Evolutionary conservation across 2,797 vertebrate genomes (phyloP), one percentile per base, ranked within the genome.

Genomic region (Lates japonicus): DNA sequence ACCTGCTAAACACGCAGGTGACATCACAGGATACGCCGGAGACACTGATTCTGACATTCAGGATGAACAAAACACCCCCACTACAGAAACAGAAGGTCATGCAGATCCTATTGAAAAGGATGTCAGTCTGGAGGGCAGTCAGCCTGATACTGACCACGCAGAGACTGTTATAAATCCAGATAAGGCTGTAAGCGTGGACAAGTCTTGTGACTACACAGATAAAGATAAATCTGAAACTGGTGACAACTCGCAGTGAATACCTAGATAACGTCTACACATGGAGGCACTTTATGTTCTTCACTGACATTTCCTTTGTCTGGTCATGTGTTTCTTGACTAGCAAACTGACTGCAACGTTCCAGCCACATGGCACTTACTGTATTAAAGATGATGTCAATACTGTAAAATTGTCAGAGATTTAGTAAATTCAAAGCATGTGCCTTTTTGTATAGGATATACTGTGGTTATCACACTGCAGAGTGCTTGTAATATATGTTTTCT

Each of bases 401-500:
- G 49, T 86, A 76, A 62, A 68, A 42, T 42, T 62, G 59, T 51
- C 19, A 67, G 51, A 87, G 49, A 77, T 57, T 42, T 29, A 63
- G 48, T 76, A 1, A 41, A n/a, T 73, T 70, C 25, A 76, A 78
- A 87, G 77, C 76, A 88, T 78, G 85, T 84, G 76, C 70, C 67
- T 89, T 85, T 83, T 83, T 20, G 12, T 81, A 58, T 77, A 41
- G 70, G 70, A 74, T 79, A 58, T 76, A 46, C 31, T 77, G 51
- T 44, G 66, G 20, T 69, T 58, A 62, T 73, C 41, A 75, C 61
- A 69, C 37, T 64, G 33, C 57, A 74, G 19, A 73, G 29, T 52
- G 76, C 74, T 82, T 76, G 54, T 82, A 68, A 76, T 71, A 80
- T 73, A 63, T 79, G 65, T 91, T 88, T 90, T 90, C 55, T 91